Base-by-base conservation (phyloP, 2,113 vertebrate genomes). In the Ailuropoda melanoleuca region DNA sequence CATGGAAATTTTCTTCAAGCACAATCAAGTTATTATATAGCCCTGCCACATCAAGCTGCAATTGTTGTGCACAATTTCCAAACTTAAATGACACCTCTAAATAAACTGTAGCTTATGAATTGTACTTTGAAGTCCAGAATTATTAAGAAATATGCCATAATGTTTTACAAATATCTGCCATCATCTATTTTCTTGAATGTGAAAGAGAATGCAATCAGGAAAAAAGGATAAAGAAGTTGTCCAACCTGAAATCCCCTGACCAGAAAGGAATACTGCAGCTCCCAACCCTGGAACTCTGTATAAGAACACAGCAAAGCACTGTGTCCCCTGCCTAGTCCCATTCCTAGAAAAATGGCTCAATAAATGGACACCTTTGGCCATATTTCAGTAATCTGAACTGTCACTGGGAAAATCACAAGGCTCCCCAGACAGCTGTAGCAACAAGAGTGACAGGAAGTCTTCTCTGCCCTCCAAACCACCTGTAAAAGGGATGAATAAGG, bases 271-370 rank as follows among this genome's bases (percentile, higher is more conserved):
- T 31, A 39, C 19, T 4, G n/a, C 91, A 88, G 53, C 39, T 81
- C 72, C 46, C 75, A 72, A 53, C n/a, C 58, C 89, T 46, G 82
- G 75, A 85, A 90, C 15, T 92, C 87, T 78, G 64, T 11, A 46
- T 15, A 83, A n/a, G 55, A 80, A 87, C 85, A 70, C 56, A 18
- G 56, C 31, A 77, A 26, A 58, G 75, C 46, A 96, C 89, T 6
- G 7, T 18, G 31, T 85, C 48, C 72, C 62, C 78, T 78, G n/a
- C 56, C 26, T 29, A 23, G 34, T 78, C 31, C 39, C 43, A 72
- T 55, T 84, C 87, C 95, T 95, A 88, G 83, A 80, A 96, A 94
- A 97, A 77, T 4, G 74, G 62, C 53, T 39, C 70, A 29, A 10
- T 58, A 78, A 43, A 74, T 8, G 11, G 77, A 83, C 39, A 72